phyloP scores from a whole-genome alignment of 2,888 invertebrate species.

The Litoditis marina region DNA sequence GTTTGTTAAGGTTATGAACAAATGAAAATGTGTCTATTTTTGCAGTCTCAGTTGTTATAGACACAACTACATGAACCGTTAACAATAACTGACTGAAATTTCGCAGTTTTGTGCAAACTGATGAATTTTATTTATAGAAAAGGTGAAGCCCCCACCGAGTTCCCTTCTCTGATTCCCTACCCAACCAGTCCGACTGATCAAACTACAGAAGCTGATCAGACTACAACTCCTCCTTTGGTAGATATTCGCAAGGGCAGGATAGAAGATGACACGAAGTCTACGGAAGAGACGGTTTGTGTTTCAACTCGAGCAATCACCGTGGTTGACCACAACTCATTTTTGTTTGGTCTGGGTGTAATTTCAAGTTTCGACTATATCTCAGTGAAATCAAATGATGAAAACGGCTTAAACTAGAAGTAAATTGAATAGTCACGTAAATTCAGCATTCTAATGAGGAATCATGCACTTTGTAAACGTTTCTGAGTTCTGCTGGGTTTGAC shows the following conservation, averaged over 20 bases:
- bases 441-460: too few relatives aligned
- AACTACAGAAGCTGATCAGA: neutral
- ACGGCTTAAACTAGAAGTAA: too few relatives aligned
- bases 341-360: too few relatives aligned
- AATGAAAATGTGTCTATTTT: too few relatives aligned
- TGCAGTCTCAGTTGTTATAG: too few relatives aligned
- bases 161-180: slow-evolving; percentile 16
- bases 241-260: slow-evolving; percentile 9
- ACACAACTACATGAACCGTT: neutral
- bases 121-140: slow-evolving; percentile 4
- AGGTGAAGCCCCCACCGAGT: slow-evolving; percentile 9
- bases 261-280: neutral
- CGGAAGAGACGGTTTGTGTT: neutral
- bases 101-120: neutral
- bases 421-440: too few relatives aligned
- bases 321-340: too few relatives aligned
- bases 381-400: neutral
- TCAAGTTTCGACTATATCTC: neutral
- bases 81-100: neutral
- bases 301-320: too few relatives aligned
- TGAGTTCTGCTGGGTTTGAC: too few relatives aligned
- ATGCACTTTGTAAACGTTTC: too few relatives aligned
- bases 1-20: too few relatives aligned
- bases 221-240: neutral
- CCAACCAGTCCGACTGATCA: neutral